Evolutionary conservation across 2,888 invertebrate species (phyloP).

Genomic region (Podotricha telesiphe): DNA sequence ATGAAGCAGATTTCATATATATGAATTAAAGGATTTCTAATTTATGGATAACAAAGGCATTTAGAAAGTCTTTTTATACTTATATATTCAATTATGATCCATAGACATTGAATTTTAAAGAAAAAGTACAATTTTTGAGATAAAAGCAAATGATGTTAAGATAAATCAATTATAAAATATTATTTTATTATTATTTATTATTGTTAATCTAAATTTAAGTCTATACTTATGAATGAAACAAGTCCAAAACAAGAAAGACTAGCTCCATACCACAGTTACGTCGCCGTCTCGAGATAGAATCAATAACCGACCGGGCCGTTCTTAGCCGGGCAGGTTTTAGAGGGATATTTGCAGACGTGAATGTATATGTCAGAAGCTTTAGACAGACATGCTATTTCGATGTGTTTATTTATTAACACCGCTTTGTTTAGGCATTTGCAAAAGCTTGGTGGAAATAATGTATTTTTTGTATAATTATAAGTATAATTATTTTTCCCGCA

Average conservation of each 20-base stretch:
- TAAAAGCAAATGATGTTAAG: no score
- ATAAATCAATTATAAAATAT: no score
- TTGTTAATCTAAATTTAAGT: not conserved
- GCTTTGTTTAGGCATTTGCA: not conserved
- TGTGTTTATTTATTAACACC: not conserved
- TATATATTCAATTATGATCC: no score
- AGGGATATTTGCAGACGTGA: slow-evolving; percentile 22
- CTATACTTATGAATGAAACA: not conserved
- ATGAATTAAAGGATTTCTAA: no score
- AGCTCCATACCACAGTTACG: slow-evolving; percentile 5
- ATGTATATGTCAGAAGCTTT: slow-evolving; percentile 20
- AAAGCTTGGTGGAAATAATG: not conserved
- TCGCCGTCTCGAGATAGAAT: slow-evolving; percentile 27
- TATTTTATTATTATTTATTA: not conserved
- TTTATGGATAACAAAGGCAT: no score
- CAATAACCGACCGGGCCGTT: slow-evolving; percentile 29
- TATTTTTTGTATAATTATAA: no score
- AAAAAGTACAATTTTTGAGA: no score
- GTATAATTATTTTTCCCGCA: no score
- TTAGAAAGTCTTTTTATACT: no score
- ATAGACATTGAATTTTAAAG: no score
- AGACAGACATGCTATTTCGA: not conserved
- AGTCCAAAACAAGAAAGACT: not conserved
- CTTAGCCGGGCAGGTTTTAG: slow-evolving; percentile 24
- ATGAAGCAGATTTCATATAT: no score